Conservation (phyloP, 1,140 invertebrate genomes). For the Planococcus citri region DNA sequence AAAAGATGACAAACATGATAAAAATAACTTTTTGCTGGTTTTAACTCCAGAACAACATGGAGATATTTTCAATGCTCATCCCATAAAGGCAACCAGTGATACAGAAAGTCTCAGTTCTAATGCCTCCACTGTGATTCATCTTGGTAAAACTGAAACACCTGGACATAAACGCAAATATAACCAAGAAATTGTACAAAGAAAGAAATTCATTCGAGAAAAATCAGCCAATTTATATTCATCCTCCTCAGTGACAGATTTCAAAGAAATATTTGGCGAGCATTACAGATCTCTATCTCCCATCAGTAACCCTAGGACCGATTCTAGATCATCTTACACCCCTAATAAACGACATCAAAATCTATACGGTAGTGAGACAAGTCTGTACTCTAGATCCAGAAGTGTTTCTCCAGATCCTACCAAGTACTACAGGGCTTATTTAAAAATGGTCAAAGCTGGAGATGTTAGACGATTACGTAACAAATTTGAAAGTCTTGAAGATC, state of each 20-base stretch:
- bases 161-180: not conserved
- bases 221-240: conserved; percentile 22
- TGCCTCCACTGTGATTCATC: conserved; percentile 31
- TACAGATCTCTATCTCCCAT: not conserved
- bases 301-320: conserved; percentile 10
- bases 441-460: conserved; percentile 56
- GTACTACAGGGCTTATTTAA: conserved; percentile 53
- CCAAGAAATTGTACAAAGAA: not conserved
- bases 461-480: conserved; percentile 56
- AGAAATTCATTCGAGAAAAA: conserved; percentile 9
- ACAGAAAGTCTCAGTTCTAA: conserved; percentile 29
- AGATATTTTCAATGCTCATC: conserved; percentile 16
- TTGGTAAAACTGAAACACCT: conserved; percentile 22
- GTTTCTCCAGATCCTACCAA: conserved; percentile 52
- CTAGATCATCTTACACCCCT: not conserved
- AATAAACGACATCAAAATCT: conserved; percentile 19
- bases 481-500: conserved; percentile 52
- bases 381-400: conserved; percentile 27
- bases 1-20: conserved; percentile 34
- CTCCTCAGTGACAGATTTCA: conserved; percentile 57
- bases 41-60: conserved; percentile 34
- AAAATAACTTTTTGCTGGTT: conserved; percentile 40
- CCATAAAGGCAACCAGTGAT: conserved; percentile 24
- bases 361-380: conserved; percentile 26
- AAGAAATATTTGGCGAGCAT: conserved; percentile 60